Conservation (phyloP, 1,140 invertebrate species). For the Drosophila mojavensis region DNA sequence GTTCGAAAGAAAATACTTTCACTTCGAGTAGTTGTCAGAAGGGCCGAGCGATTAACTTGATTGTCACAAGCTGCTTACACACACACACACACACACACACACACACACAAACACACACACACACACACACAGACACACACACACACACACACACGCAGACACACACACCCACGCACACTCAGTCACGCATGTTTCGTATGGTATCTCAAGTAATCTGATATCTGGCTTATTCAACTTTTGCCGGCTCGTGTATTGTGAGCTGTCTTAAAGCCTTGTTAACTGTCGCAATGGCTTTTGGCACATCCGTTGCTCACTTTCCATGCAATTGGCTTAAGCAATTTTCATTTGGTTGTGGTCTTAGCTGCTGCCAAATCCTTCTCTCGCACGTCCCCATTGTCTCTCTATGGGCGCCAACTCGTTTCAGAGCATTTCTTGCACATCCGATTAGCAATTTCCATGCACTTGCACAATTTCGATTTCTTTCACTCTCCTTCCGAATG, state of each 20-base stretch:
- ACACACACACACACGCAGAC: neutral
- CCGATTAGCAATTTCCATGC: conserved; percentile 79
- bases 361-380: neutral
- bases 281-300: conserved; percentile 48
- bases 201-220: conserved; percentile 38
- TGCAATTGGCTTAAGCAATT: conserved; percentile 78
- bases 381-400: neutral
- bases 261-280: conserved; percentile 48
- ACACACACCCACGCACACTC: neutral
- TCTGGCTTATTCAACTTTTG: conserved; percentile 27
- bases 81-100: neutral
- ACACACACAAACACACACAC: neutral
- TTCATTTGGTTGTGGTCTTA: conserved; percentile 54
- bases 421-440: conserved; percentile 54
- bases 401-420: conserved; percentile 39
- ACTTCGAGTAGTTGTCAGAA: conserved; percentile 3
- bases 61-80: conserved; percentile 41
- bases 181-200: conserved; percentile 3
- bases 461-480: conserved; percentile 73
- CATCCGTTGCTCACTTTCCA: conserved; percentile 65
- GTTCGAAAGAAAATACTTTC: conserved; percentile 10
- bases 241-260: conserved; percentile 9
- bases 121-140: neutral
- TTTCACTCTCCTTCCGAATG: conserved; percentile 14
- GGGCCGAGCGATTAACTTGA: conserved; percentile 32